Evolutionary conservation across 1,140 invertebrate genomes (phyloP), one percentile per base, ranked within the genome.

Genomic region (Conopomorpha cramerella): DNA sequence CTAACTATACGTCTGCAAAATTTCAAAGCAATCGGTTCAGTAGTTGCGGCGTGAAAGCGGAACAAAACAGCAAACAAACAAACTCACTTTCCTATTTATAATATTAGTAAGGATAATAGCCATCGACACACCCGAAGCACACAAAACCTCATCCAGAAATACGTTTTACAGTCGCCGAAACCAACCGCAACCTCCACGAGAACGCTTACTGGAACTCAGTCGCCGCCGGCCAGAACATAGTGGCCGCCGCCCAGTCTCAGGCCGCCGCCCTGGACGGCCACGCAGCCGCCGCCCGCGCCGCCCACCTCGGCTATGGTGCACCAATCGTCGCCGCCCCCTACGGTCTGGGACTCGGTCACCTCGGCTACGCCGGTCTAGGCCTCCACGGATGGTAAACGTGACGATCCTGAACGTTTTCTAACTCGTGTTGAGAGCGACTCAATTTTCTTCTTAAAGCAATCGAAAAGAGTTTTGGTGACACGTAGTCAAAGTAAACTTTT

Each of bases 181-280:
- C 63, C 47, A 51, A 40, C 54, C 57, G 66, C 26, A 53, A 71
- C 50, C 18, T 70, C 36, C 46, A 74, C 55, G 59, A 72, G 52
- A 72, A 67, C 56, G 63, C 59, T 1, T 72, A 63, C 59, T 74
- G 70, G 70, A 59, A 59, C 33, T 39, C 43, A 13, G 59, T 82
- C 14, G 71, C 82, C 44, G 64, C 72, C 31, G 74, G 77, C 47
- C 74, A 82, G 45, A 63, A 61, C 54, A 38, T 46, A 7, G 77
- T 82, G 33, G 73, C 82, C 49, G 67, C 76, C 16, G 80, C 81
- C 27, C 83, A 84, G 39, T 84, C 81, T 71, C 79, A 82, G 31
- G 82, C 77, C 14, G 73, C 76, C 35, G 74, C 83, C 11, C 66
- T 81, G 25, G 61, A 65, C 30, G 80, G 70, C n/a, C 65, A 48